A percentile compares a stretch with the other conserved stretches of the same genome.
These are phyloP conservation scores for Atrichornis clamosus DNA, from an alignment of 2,113 vertebrate genomes.

Conservation along the genomic window DNA sequence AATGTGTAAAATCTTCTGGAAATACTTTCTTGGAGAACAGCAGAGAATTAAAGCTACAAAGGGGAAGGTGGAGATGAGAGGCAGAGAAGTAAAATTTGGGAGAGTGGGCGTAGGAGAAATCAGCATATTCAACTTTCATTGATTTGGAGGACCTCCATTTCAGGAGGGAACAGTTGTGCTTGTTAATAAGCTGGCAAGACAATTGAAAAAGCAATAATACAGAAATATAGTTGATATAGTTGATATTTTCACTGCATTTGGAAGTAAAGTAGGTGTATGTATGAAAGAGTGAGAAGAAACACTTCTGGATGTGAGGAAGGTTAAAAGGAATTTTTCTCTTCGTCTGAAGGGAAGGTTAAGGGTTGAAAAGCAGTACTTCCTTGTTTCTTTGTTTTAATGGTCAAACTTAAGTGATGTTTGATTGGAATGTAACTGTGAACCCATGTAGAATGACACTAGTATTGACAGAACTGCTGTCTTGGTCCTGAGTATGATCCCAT, in stretches of 20 bases:
- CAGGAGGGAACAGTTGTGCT: background rate
- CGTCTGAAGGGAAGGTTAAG: background rate
- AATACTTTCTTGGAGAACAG: background rate
- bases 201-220: background rate
- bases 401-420: background rate
- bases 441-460: background rate
- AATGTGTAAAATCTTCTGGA: background rate
- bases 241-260: background rate
- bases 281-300: background rate
- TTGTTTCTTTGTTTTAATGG: background rate
- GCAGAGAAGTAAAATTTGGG: background rate
- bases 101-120: background rate
- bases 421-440: background rate
- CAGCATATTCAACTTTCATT: background rate
- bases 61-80: background rate
- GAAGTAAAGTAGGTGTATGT: background rate
- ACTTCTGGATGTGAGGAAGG: background rate
- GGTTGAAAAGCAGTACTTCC: background rate
- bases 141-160: background rate
- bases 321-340: background rate
- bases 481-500: background rate
- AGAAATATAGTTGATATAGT: background rate
- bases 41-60: background rate
- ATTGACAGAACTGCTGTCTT: background rate
- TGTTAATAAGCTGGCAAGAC: background rate